These are phyloP conservation scores for Lycorma delicatula DNA, from an alignment of 1,140 invertebrate species.

Conservation along the genomic window DNA sequence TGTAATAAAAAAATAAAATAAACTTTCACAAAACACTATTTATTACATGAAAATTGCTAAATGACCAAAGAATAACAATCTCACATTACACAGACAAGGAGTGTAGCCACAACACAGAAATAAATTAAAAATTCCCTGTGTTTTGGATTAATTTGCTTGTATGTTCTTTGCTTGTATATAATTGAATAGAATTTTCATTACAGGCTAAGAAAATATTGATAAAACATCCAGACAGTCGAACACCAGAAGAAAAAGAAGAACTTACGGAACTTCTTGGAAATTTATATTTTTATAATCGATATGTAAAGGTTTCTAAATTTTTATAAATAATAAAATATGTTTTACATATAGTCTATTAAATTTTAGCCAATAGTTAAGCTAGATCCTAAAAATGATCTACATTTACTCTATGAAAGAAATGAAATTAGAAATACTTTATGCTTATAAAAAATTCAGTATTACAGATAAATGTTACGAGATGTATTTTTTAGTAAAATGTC, in stretches of 20 bases:
- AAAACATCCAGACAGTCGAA: not conserved
- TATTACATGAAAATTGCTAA: too few relatives aligned
- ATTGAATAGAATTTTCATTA: too few relatives aligned
- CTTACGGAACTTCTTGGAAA: not conserved
- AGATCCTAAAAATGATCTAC: too few relatives aligned
- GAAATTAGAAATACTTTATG: not conserved
- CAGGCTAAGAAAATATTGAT: not conserved
- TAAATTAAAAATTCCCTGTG: too few relatives aligned
- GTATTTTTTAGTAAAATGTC: not conserved
- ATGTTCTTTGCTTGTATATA: too few relatives aligned
- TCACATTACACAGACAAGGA: too few relatives aligned
- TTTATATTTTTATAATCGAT: not conserved
- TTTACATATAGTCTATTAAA: not conserved
- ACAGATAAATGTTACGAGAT: not conserved
- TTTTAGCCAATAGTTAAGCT: too few relatives aligned
- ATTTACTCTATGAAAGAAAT: not conserved
- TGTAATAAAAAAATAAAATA: too few relatives aligned
- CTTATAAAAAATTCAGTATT: not conserved
- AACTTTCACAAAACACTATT: too few relatives aligned
- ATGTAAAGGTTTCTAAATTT: not conserved
- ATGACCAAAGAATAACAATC: too few relatives aligned
- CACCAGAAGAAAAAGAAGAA: not conserved
- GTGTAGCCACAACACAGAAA: too few relatives aligned
- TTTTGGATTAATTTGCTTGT: too few relatives aligned
- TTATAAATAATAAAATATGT: not conserved